A percentile compares a stretch with the other conserved stretches of the same genome.
Conservation (phyloP, 2,113 vertebrate species). For the Sinocyclocheilus maitianheensis region DNA sequence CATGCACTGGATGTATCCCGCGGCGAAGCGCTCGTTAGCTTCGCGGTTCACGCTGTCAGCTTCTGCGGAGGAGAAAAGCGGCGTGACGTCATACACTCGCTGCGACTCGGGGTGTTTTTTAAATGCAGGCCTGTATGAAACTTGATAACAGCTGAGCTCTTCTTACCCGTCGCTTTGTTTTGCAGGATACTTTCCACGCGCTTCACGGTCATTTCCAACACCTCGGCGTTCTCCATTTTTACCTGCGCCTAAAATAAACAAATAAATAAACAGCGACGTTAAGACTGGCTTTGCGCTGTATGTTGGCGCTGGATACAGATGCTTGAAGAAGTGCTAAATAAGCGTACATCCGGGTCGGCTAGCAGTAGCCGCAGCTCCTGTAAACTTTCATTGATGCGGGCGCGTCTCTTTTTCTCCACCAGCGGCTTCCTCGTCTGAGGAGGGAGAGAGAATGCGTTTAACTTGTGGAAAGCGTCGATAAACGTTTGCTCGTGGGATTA, state of each 20-base stretch:
- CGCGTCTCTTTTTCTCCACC: slow-evolving; percentile 88
- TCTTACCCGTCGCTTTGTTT: slow-evolving; percentile 81
- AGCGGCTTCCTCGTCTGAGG: slow-evolving; percentile 86
- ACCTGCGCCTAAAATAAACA: slow-evolving; percentile 53
- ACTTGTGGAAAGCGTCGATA: neutral
- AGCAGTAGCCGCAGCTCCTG: slow-evolving; percentile 84
- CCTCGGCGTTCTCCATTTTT: slow-evolving; percentile 94
- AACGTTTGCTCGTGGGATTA: neutral
- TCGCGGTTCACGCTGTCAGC: slow-evolving; percentile 81
- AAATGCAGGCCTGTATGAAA: neutral
- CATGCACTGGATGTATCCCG: slow-evolving; percentile 97
- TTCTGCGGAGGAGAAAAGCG: slow-evolving; percentile 67
- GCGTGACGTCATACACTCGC: neutral
- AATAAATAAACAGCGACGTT: slow-evolving; percentile 1
- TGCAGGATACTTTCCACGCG: slow-evolving; percentile 86
- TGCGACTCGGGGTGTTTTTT: neutral
- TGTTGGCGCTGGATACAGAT: neutral
- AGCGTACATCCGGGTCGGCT: slow-evolving; percentile 82
- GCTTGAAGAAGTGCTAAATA: neutral
- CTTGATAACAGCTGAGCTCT: slow-evolving; percentile 44
- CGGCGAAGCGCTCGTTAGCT: slow-evolving; percentile 89
- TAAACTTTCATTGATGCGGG: slow-evolving; percentile 91
- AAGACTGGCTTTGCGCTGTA: neutral
- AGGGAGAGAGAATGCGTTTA: neutral
- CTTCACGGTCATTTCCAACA: slow-evolving; percentile 91